Evolutionary conservation across 2,797 vertebrate genomes (phyloP).

Genomic region (Semotilus atromaculatus): DNA sequence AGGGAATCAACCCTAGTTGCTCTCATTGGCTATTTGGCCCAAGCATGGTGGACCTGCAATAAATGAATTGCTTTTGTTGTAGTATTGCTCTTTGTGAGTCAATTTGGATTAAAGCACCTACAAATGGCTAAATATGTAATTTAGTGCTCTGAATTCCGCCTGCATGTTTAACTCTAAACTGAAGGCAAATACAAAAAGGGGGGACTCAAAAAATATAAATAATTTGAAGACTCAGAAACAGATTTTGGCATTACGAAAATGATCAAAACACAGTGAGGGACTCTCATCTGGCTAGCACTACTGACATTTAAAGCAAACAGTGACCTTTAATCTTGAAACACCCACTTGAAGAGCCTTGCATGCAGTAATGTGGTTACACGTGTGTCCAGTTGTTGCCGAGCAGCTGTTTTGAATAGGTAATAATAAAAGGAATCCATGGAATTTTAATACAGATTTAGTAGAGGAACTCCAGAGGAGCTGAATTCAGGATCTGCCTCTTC

Average conservation of each 20-base stretch:
- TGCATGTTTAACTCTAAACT: constrained; percentile 1
- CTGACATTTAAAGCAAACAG: constrained; percentile 28
- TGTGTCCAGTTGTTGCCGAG: constrained; percentile 3
- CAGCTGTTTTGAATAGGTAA: constrained; percentile 1
- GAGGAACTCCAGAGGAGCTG: neutral
- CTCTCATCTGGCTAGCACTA: neutral
- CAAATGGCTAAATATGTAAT: neutral
- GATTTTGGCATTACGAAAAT: neutral
- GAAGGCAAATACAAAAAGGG: neutral
- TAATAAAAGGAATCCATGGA: constrained; percentile 11
- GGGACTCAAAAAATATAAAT: neutral
- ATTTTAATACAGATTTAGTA: neutral
- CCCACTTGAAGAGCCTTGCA: neutral
- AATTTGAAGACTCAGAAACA: neutral
- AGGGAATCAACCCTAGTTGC: neutral
- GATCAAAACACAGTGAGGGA: neutral
- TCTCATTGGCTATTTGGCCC: neutral
- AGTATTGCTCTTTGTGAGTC: neutral
- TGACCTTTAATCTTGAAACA: constrained; percentile 27
- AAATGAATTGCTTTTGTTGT: neutral
- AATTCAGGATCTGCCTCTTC: neutral
- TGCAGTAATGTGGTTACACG: neutral
- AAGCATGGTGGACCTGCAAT: neutral
- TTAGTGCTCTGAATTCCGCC: neutral
- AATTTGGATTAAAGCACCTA: neutral